Evolutionary conservation across 2,113 vertebrate genomes (phyloP), one percentile per base, ranked within the genome.

Genomic region (Mustela nigripes): DNA sequence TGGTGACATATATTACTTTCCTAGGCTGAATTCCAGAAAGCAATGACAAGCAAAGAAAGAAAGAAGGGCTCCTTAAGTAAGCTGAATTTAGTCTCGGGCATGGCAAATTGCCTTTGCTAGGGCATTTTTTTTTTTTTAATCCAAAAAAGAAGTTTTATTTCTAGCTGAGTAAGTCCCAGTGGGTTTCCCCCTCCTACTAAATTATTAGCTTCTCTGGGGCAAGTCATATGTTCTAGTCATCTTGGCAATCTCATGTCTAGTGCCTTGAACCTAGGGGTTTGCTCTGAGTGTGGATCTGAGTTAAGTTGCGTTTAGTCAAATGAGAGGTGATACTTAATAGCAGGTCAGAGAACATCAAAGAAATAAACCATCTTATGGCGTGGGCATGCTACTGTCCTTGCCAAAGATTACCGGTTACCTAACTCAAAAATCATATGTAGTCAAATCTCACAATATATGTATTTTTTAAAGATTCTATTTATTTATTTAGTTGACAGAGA

Each of bases 1-100:
- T 91, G 95, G 97, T 45, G 93, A 98, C 98, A 98, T 98, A 95
- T 94, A 96, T 94, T 97, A 14, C 96, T 98, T 98, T 97, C 96
- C 95, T 95, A 98, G 98, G 97, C 98, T 94, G 11, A 63, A 84
- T 98, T 97, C 97, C 97, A 98, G 95, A 97, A 98, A 96, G 15
- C 82, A 31, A 89, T 97, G 98, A 96, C 97, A 88, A 67, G 97
- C 15, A 95, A 92, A 95, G 96, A 95, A 92, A 95, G 96, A 95
- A 97, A 97, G 28, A 9, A 97, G 85, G 81, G 91, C 86, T 53
- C 90, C 65, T 0, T 45, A 42, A 81, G 65, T 4, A 3, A 83
- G 16, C 97, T 36, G 76, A n/a, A 50, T 93, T 84, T 96, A 93
- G 87, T 42, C 90, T 56, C n/a, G 63, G 42, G 48, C 12, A 42